Evolutionary conservation across 1,140 invertebrate genomes (phyloP).

Genomic region (Planococcus citri): DNA sequence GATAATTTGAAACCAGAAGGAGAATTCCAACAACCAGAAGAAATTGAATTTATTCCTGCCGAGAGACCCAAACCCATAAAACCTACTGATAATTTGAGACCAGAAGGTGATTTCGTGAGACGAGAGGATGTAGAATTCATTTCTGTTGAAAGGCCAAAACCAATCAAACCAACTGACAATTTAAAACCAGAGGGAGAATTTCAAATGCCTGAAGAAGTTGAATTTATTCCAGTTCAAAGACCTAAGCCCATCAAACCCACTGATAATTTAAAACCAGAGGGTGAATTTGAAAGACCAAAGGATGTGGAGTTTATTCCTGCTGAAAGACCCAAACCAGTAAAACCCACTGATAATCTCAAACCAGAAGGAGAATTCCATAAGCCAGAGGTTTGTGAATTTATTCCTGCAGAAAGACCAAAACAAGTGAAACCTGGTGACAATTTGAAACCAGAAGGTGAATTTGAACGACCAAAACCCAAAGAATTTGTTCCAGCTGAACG

Average conservation of each 20-base stretch:
- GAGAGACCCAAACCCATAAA: slow-evolving; percentile 31
- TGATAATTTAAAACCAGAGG: slow-evolving; percentile 38
- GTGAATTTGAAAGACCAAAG: slow-evolving; percentile 33
- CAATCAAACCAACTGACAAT: slow-evolving; percentile 43
- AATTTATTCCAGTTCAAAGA: slow-evolving; percentile 30
- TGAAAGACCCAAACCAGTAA: slow-evolving; percentile 31
- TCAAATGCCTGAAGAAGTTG: slow-evolving; percentile 31
- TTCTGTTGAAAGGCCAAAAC: slow-evolving; percentile 38
- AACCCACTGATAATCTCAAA: slow-evolving; percentile 34
- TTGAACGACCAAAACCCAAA: slow-evolving; percentile 35
- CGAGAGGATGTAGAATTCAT: slow-evolving; percentile 29
- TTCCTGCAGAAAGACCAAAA: slow-evolving; percentile 38
- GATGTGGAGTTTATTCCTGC: slow-evolving; percentile 29
- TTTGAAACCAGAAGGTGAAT: slow-evolving; percentile 46
- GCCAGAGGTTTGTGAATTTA: slow-evolving; percentile 31
- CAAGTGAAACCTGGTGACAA: slow-evolving; percentile 46
- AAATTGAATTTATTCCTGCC: slow-evolving; percentile 36
- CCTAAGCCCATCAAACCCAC: slow-evolving; percentile 38
- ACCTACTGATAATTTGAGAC: slow-evolving; percentile 36
- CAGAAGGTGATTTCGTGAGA: slow-evolving; percentile 42
- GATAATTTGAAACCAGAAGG: slow-evolving; percentile 45
- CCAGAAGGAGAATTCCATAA: slow-evolving; percentile 34
- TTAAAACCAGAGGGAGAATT: slow-evolving; percentile 41
- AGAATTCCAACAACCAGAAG: slow-evolving; percentile 39
- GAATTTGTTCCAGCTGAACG: slow-evolving; percentile 24